These are phyloP conservation scores for Cuculus canorus DNA, from an alignment of 2,797 vertebrate genomes.

Conservation along the genomic window DNA sequence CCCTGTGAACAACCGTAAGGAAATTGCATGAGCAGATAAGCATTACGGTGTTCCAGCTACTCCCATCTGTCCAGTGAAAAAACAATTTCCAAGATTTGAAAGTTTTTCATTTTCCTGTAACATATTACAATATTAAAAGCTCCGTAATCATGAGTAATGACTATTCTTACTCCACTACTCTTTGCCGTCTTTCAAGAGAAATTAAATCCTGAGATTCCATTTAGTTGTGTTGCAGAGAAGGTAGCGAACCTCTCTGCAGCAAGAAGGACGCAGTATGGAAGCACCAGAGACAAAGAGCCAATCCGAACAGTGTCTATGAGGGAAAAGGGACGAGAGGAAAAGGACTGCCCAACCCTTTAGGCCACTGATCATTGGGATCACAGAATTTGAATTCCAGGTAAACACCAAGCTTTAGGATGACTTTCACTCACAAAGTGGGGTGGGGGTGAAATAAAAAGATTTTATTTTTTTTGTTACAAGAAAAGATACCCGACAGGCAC, in stretches of 20 bases:
- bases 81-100: background rate
- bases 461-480: background rate
- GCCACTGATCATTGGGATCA: background rate
- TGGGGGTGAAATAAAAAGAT: fast-evolving
- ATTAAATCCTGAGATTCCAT: background rate
- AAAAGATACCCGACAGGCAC: background rate
- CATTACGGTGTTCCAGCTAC: background rate
- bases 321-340: background rate
- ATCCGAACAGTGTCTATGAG: background rate
- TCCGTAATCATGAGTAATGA: background rate
- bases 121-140: background rate
- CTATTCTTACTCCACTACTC: background rate
- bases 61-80: background rate
- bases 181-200: background rate
- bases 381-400: background rate
- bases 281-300: background rate
- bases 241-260: background rate
- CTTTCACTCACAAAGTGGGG: background rate
- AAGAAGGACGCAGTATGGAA: background rate
- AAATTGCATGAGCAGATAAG: background rate
- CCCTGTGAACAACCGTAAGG: background rate
- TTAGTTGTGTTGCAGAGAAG: background rate
- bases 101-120: background rate
- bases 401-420: background rate
- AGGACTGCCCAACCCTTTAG: background rate